Evolutionary conservation across 2,888 invertebrate genomes (phyloP), one percentile per base, ranked within the genome.

Genomic region (Stegophylla sp.): DNA sequence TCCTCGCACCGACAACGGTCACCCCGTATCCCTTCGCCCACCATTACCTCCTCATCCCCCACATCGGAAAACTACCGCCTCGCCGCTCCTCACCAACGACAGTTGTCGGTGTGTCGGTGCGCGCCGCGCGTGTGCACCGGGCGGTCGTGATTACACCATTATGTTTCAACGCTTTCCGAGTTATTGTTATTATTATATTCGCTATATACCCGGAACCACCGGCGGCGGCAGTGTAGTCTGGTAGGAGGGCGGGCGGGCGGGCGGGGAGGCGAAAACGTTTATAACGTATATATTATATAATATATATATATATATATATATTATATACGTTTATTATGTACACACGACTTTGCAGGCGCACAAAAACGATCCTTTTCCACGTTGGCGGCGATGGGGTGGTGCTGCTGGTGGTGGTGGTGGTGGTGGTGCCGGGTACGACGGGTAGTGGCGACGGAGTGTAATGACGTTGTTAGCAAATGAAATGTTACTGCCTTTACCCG

Each of bases 151-250:
- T 77, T 77, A 48, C 77, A 15, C 61, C 84, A 83, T 84, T 84
- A 83, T 84, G 84, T 84, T 83, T 83, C 84, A 83, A 84, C 84
- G 84, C 84, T 83, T 83, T 81, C 73, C 67, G 83, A 81, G 77
- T 77, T 77, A 77, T 69, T 69, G 77, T 77, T 45, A 17, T 77
- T 67, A n/a, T 77, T 66, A 43, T 75, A 56, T 56, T 56, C 53
- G 56, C 41, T 41, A 72, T 64, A 43, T 64, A 53, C 56, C 41
- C 53, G 53, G 67, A 45, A 23, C 43, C 45, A 51, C n/a, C 17
- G 4, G 48, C 7, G n/a, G 51, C 43, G 59, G 12, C 53, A n/a
- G n/a, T n/a, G n/a, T 28, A 28, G 34, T 34, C 15, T n/a, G n/a
- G n/a, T n/a, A n/a, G n/a, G n/a, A n/a, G 28, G n/a, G 17, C 13